Conservation (phyloP, 2,888 invertebrate genomes). For the Phyllotreta cruciferae region DNA sequence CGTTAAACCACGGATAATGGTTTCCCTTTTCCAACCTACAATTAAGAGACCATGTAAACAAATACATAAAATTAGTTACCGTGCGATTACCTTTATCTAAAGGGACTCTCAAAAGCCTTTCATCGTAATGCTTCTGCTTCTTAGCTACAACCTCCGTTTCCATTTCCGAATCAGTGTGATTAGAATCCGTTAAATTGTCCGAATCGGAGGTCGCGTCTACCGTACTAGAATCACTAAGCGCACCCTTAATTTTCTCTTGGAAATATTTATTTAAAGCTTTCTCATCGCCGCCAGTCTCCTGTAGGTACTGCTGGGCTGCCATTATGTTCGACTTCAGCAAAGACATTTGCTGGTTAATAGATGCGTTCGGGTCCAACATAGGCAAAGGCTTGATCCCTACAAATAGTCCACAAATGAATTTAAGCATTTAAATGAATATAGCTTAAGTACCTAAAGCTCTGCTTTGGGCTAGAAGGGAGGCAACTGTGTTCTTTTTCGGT, state of each 20-base stretch:
- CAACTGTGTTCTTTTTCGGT: constrained; percentile 92
- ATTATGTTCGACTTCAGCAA: constrained; percentile 67
- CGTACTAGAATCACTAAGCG: constrained; percentile 64
- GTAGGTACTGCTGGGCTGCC: constrained; percentile 71
- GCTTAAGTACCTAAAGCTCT: constrained; percentile 69
- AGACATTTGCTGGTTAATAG: constrained; percentile 66
- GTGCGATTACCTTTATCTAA: constrained; percentile 62
- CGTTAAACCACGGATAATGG: constrained; percentile 85
- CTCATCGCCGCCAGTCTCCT: constrained; percentile 55
- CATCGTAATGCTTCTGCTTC: constrained; percentile 64
- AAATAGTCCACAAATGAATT: constrained; percentile 6
- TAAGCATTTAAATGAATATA: background rate
- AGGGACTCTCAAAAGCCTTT: constrained; percentile 69
- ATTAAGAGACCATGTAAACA: constrained; percentile 19
- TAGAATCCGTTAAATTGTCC: constrained; percentile 67
- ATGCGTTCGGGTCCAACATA: constrained; percentile 64
- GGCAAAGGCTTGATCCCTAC: constrained; percentile 74
- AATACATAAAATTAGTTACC: background rate
- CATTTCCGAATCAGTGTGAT: constrained; percentile 66
- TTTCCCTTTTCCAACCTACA: constrained; percentile 90
- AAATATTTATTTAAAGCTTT: constrained; percentile 62
- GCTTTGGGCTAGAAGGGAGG: constrained; percentile 85
- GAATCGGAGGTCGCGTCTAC: constrained; percentile 68
- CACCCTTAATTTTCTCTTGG: constrained; percentile 66
- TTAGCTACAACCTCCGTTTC: constrained; percentile 58